These are phyloP conservation scores for Brachyopa scutellaris DNA, from an alignment of 2,888 invertebrate genomes.

Conservation along the genomic window DNA sequence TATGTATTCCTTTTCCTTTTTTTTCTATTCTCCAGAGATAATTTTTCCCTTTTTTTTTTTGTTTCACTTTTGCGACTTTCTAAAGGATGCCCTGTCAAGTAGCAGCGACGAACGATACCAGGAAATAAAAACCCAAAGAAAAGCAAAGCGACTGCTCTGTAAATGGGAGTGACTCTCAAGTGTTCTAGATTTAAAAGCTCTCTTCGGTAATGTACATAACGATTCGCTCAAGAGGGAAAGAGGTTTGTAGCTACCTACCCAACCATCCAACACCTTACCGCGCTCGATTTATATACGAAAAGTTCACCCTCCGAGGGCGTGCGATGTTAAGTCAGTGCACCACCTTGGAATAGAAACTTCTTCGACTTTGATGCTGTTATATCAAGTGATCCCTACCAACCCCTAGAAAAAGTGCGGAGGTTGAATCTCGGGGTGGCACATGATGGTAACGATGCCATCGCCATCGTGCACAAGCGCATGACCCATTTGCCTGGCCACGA, in stretches of 20 bases:
- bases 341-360: constrained; percentile 71
- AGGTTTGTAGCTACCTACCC: constrained; percentile 40
- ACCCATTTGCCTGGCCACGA: constrained; percentile 66
- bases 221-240: constrained; percentile 35
- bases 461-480: constrained; percentile 67
- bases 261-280: constrained; percentile 24
- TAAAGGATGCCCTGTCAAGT: constrained; percentile 54
- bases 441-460: constrained; percentile 62
- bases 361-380: constrained; percentile 65
- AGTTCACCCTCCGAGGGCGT: constrained; percentile 69
- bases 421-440: constrained; percentile 67
- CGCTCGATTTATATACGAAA: constrained; percentile 50
- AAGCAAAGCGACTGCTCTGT: constrained; percentile 37
- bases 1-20: neutral
- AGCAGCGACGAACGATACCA: constrained; percentile 13
- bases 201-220: constrained; percentile 35
- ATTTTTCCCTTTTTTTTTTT: constrained; percentile 41
- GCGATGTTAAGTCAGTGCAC: constrained; percentile 73
- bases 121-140: constrained; percentile 13
- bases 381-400: constrained; percentile 71
- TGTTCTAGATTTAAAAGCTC: constrained; percentile 57
- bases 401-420: constrained; percentile 64
- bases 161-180: constrained; percentile 69
- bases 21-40: constrained; percentile 16
- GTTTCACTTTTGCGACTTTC: neutral